phyloP scores from a whole-genome alignment of 2,797 vertebrate species.

The Eleutherodactylus coqui region DNA sequence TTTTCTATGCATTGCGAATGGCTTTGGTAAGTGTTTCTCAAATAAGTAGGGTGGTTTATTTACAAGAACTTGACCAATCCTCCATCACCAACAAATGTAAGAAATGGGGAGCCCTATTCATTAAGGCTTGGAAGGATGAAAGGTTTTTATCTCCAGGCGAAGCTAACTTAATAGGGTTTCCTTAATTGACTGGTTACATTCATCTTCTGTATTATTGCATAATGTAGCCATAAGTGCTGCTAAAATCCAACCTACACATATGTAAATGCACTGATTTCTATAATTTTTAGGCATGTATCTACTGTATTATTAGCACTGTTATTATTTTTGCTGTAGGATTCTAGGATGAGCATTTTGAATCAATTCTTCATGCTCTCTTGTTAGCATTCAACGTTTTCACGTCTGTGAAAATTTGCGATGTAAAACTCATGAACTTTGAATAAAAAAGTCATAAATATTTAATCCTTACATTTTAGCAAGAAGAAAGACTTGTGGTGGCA shows the following conservation, averaged over 20 bases:
- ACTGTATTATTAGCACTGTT: not conserved
- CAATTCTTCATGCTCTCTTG: slow-evolving; percentile 8
- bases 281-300: not conserved
- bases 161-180: not conserved
- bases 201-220: not conserved
- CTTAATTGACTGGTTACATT: not conserved
- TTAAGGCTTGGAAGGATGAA: too few species aligned
- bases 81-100: not conserved
- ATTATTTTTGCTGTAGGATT: slow-evolving; percentile 13
- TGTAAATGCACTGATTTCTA: slow-evolving; percentile 8
- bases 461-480: slow-evolving; percentile 28
- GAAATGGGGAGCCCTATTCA: not conserved
- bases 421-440: slow-evolving; percentile 31
- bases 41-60: not conserved
- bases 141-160: not conserved
- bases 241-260: not conserved
- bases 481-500: slow-evolving; percentile 31
- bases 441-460: slow-evolving; percentile 47
- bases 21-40: too few species aligned
- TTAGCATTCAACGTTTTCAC: slow-evolving; percentile 24
- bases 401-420: slow-evolving; percentile 14
- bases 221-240: not conserved
- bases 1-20: too few species aligned
- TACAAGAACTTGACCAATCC: not conserved
- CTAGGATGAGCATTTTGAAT: not conserved